Evolutionary conservation across 2,113 vertebrate species (phyloP).

Genomic region (Dunckerocampus dactyliophorus): DNA sequence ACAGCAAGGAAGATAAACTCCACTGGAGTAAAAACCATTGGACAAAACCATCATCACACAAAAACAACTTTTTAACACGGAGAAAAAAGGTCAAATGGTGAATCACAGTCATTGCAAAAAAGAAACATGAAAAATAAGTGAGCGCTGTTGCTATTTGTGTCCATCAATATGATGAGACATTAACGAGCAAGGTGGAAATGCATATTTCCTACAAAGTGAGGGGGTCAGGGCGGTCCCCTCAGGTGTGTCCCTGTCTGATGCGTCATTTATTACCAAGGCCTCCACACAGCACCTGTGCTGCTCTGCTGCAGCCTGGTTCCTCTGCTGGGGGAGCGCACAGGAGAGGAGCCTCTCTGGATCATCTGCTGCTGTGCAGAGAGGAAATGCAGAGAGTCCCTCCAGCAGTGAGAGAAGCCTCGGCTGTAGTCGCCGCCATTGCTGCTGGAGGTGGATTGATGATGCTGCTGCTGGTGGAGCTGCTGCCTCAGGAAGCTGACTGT

Average conservation of each 20-base stretch:
- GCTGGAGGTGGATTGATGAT: conserved; percentile 39
- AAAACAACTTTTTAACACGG: conserved; percentile 50
- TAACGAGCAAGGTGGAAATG: conserved; percentile 58
- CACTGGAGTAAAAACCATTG: conserved; percentile 71
- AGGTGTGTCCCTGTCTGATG: conserved; percentile 12
- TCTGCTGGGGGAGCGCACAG: conserved; percentile 33
- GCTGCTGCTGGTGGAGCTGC: conserved; percentile 58
- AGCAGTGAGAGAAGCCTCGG: conserved; percentile 77
- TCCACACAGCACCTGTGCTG: conserved; percentile 73
- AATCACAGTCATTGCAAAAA: conserved; percentile 46
- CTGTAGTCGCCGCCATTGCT: conserved; percentile 54
- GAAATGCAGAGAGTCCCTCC: conserved; percentile 74
- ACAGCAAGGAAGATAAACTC: conserved; percentile 61
- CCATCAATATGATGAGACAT: conserved; percentile 75
- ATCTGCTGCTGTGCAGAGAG: conserved; percentile 66
- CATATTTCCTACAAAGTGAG: conserved; percentile 67
- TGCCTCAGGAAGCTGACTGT: conserved; percentile 80
- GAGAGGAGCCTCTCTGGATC: conserved; percentile 35
- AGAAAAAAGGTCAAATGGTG: conserved; percentile 27
- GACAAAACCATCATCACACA: conserved; percentile 47
- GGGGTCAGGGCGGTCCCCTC: conserved; percentile 33
- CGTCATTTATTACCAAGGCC: conserved; percentile 77
- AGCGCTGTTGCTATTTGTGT: conserved; percentile 44
- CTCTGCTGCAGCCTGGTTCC: conserved; percentile 53
- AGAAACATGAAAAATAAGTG: conserved; percentile 22